Evolutionary conservation across 1,140 invertebrate genomes (phyloP), one percentile per base, ranked within the genome.

Genomic region (Leguminivora glycinivorella): DNA sequence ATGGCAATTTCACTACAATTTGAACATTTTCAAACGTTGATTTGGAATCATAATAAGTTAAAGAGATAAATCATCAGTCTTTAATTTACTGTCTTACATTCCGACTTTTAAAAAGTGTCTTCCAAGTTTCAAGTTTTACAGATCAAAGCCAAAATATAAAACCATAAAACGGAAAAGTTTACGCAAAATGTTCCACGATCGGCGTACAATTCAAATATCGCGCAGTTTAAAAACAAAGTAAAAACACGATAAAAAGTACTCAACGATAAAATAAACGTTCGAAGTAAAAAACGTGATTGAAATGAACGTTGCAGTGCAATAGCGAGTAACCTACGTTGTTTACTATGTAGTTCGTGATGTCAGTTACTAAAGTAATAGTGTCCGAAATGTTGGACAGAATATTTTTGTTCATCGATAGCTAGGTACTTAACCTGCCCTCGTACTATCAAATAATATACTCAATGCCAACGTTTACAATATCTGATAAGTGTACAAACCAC

Each of bases 131-230:
- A 9, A 52, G 19, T 1, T 52, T 31, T 31, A 63, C 9, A 9
- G 25, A 63, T 63, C 58, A 63, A 68, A 68, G 34, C n/a, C 19
- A 43, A 22, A 47, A 14, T 67, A 66, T 22, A 14, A 68, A 43
- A 14, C 40, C 31, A 24, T 68, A 24, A 68, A 68, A 68, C 24
- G 67, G 47, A 1, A 47, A 68, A 38, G 19, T 68, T 68, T 43
- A 14, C 5, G 19, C 25, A 68, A 68, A 52, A 10, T 22, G 26
- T 34, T 17, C n/a, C 31, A 7, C 26, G 26, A 9, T 10, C 47
- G 47, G 47, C 19, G 19, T 52, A 52, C 47, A 9, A 6, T 52
- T 17, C 26, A 29, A 63, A 29, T n/a, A 9, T 31, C 17, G 19
- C 58, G 25, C 26, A 63, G 58, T 63, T 29, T 17, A 31, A 38